Evolutionary conservation across 2,113 vertebrate genomes (phyloP).

Genomic region (Clupea harengus): DNA sequence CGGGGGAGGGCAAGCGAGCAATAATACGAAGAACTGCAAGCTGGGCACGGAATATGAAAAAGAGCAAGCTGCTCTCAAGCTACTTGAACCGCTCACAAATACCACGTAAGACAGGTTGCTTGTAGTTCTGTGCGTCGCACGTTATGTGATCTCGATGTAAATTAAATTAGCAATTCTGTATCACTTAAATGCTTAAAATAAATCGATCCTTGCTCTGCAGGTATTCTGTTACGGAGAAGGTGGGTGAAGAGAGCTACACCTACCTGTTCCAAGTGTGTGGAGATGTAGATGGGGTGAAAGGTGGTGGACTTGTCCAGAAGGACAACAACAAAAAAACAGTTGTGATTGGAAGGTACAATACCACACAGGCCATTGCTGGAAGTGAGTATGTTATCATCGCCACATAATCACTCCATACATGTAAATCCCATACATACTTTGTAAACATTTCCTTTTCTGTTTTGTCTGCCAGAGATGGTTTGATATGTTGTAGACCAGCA

Average conservation of each 20-base stretch:
- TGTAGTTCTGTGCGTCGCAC: background rate
- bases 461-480: background rate
- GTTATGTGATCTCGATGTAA: conserved; percentile 11
- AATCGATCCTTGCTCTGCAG: conserved; percentile 38
- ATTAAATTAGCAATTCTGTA: background rate
- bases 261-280: conserved; percentile 87
- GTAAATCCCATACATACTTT: background rate
- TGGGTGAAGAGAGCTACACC: conserved; percentile 56
- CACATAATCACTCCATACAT: background rate
- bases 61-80: conserved; percentile 51
- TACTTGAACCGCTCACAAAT: conserved; percentile 61
- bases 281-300: conserved; percentile 63
- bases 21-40: conserved; percentile 56
- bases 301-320: conserved; percentile 80
- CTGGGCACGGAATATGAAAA: conserved; percentile 16
- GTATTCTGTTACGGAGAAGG: conserved; percentile 16
- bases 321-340: conserved; percentile 46
- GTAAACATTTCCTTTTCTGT: background rate
- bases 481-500: background rate
- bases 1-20: conserved; percentile 31
- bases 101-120: conserved; percentile 58
- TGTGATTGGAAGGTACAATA: conserved; percentile 78
- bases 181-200: background rate
- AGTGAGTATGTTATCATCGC: conserved; percentile 70
- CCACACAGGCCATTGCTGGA: conserved; percentile 80